phyloP scores from a whole-genome alignment of 2,888 invertebrate genomes.

The Trachelus stipa region DNA sequence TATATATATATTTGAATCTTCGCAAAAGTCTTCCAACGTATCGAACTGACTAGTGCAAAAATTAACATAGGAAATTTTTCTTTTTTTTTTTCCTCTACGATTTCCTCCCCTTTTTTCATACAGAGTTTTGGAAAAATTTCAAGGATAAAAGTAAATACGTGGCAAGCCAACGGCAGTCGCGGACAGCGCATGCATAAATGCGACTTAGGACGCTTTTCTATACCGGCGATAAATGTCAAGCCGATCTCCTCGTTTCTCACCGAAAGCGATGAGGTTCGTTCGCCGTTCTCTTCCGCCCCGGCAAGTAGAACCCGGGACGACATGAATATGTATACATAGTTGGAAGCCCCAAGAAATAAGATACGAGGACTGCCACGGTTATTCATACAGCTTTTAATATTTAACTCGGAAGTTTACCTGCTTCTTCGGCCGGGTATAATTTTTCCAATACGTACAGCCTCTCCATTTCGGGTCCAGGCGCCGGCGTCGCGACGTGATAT shows the following conservation, averaged over 20 bases:
- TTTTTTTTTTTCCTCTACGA: too few species aligned
- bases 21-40: neutral
- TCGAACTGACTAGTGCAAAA: neutral
- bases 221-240: constrained; percentile 1
- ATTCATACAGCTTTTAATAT: constrained; percentile 61
- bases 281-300: neutral
- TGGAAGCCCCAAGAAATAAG: constrained; percentile 43
- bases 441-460: constrained; percentile 31
- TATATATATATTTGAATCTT: neutral
- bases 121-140: neutral
- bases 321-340: constrained; percentile 50
- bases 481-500: neutral
- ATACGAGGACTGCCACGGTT: constrained; percentile 52
- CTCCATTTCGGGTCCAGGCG: neutral
- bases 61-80: too few species aligned
- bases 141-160: neutral
- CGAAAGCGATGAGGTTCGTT: constrained; percentile 11
- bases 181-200: neutral
- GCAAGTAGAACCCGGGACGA: neutral
- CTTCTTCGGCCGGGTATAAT: constrained; percentile 39
- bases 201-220: constrained; percentile 2
- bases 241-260: constrained; percentile 3
- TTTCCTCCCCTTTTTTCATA: neutral
- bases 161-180: neutral
- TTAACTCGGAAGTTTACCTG: constrained; percentile 56